Conservation (phyloP, 2,797 vertebrate genomes). For the Dendrocincla tyrannina region DNA sequence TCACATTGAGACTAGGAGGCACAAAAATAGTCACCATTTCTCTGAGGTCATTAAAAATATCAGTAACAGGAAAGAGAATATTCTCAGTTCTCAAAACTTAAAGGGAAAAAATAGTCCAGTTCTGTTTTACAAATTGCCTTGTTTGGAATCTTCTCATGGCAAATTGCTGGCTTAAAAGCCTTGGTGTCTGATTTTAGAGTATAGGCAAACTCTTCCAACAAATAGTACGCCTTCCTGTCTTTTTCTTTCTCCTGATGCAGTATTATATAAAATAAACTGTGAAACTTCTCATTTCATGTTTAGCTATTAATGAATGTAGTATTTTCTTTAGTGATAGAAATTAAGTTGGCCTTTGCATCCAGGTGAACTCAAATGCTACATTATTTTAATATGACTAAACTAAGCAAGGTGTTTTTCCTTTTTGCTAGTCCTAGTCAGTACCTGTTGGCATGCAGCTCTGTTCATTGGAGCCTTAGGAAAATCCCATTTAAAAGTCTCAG, state of each 20-base stretch:
- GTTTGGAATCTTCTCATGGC: background rate
- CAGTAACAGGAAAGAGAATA: background rate
- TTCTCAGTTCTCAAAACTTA: background rate
- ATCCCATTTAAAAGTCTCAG: background rate
- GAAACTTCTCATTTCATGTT: background rate
- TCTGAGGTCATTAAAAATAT: background rate
- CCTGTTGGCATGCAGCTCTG: background rate
- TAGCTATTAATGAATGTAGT: background rate
- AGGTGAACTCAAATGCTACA: background rate
- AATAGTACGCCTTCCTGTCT: background rate
- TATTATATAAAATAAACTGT: background rate
- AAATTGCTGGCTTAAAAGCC: background rate
- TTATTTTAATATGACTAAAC: background rate
- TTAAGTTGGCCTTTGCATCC: background rate
- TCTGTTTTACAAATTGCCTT: background rate
- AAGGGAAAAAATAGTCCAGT: background rate
- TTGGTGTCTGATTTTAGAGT: background rate
- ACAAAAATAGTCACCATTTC: background rate
- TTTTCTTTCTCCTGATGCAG: background rate
- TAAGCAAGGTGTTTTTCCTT: background rate
- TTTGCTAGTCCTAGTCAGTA: background rate
- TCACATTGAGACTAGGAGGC: background rate
- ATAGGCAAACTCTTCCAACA: background rate
- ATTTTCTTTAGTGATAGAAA: background rate
- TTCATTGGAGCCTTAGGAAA: background rate